Conservation (phyloP, 2,113 vertebrate genomes). For the Neolamprologus devosi region DNA sequence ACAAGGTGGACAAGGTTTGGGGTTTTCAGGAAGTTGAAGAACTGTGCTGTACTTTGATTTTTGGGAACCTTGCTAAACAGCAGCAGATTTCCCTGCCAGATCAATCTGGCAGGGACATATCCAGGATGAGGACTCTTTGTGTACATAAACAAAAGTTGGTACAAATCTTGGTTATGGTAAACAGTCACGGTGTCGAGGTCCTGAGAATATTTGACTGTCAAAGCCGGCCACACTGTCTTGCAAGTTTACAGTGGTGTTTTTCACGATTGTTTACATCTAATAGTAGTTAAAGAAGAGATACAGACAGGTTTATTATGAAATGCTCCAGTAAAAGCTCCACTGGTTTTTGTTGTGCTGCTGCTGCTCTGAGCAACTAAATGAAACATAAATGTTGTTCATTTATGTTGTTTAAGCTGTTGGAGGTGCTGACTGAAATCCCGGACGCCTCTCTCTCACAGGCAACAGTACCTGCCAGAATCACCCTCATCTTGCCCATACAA, state of each 20-base stretch:
- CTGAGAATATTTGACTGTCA: neutral
- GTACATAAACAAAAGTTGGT: neutral
- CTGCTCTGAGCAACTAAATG: neutral
- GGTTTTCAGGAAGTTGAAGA: neutral
- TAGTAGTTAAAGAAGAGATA: neutral
- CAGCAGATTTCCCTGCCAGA: neutral
- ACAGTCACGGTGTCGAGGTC: neutral
- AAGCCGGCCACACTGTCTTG: neutral
- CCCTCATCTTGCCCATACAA: neutral
- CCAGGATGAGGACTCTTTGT: neutral
- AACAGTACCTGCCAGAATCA: neutral
- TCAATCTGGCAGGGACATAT: neutral
- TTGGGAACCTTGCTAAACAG: neutral
- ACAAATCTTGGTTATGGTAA: neutral
- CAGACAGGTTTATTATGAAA: neutral
- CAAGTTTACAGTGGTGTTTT: neutral
- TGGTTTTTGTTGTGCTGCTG: neutral
- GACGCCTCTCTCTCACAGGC: neutral
- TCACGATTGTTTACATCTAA: neutral
- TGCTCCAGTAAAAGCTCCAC: neutral
- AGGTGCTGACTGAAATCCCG: neutral
- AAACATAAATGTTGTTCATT: neutral
- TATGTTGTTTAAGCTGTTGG: neutral
- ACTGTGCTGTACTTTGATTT: neutral
- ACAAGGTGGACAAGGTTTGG: neutral